Evolutionary conservation across 2,113 vertebrate species (phyloP), one percentile per base, ranked within the genome.

Genomic region (Elanoides forficatus): DNA sequence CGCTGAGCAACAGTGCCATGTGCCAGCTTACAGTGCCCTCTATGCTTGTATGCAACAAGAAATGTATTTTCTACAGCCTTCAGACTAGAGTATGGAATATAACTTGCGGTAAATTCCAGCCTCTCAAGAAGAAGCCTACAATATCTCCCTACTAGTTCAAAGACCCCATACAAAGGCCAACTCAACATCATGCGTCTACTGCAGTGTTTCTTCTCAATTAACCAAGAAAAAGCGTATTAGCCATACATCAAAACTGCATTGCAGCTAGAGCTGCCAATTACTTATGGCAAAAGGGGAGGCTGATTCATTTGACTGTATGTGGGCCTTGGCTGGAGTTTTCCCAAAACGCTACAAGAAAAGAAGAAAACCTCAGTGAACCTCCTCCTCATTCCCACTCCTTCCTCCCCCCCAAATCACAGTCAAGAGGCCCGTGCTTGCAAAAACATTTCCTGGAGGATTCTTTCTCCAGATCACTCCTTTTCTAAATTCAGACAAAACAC

Each of bases 291-390:
- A 78, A 92, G 84, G 52, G 65, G 56, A 92, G 82, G 94, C 82
- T 97, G 96, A 97, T 95, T 97, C 97, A 96, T 93, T 67, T 20
- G 30, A 79, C 73, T 87, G 30, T 48, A 96, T 72, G 95, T 92
- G 86, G 96, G 95, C 86, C 92, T 87, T 68, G 88, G 75, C 92
- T 97, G 95, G 97, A 97, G 96, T 95, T 93, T 95, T 97, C 95
- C 96, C 92, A 95, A 89, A 95, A 89, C 0, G 47, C 90, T 92
- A 48, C 36, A 68, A 90, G 87, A 52, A 89, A 91, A 95, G 86
- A 93, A 95, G 73, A 95, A 91, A 95, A 94, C 73, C 90, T 95
- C 94, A 60, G 86, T 78, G 88, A 92, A 71, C 72, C 91, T 84
- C 96, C 96, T 85, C 90, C 93, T 92, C 93, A 83, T 94, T 95